These are phyloP conservation scores for Trilocha varians DNA, from an alignment of 2,888 invertebrate genomes.

Conservation along the genomic window DNA sequence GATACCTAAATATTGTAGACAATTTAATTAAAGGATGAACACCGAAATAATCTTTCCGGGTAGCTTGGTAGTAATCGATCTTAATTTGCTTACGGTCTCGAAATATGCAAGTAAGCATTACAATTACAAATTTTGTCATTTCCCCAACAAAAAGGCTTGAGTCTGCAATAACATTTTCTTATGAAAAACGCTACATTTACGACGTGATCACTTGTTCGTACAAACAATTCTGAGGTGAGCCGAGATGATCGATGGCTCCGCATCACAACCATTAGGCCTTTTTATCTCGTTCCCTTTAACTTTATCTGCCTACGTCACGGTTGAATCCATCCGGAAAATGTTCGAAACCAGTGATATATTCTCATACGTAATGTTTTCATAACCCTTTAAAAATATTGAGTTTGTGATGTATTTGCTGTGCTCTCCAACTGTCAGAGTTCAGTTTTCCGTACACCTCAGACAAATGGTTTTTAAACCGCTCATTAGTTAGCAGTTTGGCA, in stretches of 20 bases:
- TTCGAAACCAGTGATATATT: not conserved
- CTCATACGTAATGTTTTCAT: no score
- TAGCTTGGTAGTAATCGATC: not conserved
- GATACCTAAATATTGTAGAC: no score
- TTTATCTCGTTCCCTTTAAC: conserved; percentile 20
- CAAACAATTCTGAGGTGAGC: conserved; percentile 27
- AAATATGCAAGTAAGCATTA: not conserved
- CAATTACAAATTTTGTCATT: not conserved
- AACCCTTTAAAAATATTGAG: not conserved
- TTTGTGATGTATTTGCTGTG: not conserved
- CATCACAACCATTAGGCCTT: conserved; percentile 25
- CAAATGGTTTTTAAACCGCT: not conserved
- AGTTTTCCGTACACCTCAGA: not conserved
- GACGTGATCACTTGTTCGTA: conserved; percentile 5
- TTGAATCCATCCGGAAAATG: conserved; percentile 2
- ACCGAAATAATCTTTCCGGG: not conserved
- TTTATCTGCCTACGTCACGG: conserved; percentile 17
- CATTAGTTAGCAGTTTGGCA: not conserved
- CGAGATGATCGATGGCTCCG: conserved; percentile 35
- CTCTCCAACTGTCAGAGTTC: no score
- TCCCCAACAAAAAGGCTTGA: not conserved
- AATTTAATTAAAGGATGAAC: no score
- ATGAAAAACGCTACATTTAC: conserved; percentile 3
- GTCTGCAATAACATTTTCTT: conserved; percentile 1
- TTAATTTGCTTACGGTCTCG: not conserved